Percentiles rank a stretch among this genome's conserved stretches.
phyloP scores from a whole-genome alignment of 2,888 invertebrate species.

The Isoperla grammatica region DNA sequence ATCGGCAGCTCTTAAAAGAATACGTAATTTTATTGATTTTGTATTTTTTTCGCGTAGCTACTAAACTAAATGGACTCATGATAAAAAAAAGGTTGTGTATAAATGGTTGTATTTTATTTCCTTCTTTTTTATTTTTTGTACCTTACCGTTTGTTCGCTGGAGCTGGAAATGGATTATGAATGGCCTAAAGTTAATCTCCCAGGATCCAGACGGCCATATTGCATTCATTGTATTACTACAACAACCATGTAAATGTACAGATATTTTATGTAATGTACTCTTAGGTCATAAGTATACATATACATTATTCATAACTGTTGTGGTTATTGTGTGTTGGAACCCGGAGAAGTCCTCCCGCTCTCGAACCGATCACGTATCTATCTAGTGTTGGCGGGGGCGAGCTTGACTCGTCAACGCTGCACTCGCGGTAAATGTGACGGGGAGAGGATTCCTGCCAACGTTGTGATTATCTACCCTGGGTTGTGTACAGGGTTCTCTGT shows the following conservation, averaged over 20 bases:
- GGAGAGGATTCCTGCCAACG: no score
- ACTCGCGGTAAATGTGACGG: no score
- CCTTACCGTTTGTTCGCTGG: not conserved
- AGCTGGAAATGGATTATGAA: not conserved
- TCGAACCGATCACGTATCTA: no score
- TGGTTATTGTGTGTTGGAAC: not conserved
- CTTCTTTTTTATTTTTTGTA: not conserved
- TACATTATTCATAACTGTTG: not conserved
- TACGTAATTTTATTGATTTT: not conserved
- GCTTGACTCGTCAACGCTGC: no score
- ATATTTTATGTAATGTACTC: conserved; percentile 28
- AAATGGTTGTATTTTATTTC: conserved; percentile 3
- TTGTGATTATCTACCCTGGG: no score
- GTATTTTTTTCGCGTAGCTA: not conserved
- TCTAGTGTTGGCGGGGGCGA: no score
- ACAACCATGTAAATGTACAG: conserved; percentile 25
- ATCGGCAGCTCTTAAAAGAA: not conserved
- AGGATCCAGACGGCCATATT: conserved; percentile 12
- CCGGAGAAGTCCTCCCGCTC: no score
- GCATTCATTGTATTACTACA: conserved; percentile 5
- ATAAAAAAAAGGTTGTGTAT: not conserved
- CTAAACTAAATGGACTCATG: not conserved
- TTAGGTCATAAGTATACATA: conserved; percentile 14
- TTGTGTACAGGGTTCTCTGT: no score
- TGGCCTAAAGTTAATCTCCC: conserved; percentile 7